Conservation (phyloP, 2,113 vertebrate genomes). For the Menura novaehollandiae region DNA sequence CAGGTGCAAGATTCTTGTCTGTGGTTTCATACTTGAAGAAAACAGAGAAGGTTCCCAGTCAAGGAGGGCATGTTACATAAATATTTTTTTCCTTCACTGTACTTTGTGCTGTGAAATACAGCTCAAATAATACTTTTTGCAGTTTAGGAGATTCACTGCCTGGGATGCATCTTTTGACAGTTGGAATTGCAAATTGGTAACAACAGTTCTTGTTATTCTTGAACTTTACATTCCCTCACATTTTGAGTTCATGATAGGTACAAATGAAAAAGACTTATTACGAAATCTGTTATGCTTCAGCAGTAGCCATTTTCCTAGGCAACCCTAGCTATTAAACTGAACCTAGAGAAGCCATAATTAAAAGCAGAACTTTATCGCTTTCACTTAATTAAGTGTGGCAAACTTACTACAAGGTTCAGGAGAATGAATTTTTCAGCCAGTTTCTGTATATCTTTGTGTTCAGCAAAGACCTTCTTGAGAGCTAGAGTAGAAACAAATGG, state of each 20-base stretch:
- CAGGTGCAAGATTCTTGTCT: constrained; percentile 92
- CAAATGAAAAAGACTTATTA: neutral
- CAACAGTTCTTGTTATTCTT: neutral
- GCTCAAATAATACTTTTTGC: neutral
- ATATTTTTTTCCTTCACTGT: neutral
- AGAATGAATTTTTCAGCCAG: constrained; percentile 85
- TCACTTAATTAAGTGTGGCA: neutral
- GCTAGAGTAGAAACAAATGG: constrained; percentile 64
- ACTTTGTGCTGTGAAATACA: neutral
- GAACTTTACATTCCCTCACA: neutral
- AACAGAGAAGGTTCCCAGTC: neutral
- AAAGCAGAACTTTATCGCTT: neutral
- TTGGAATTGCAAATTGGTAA: neutral
- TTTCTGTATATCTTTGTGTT: constrained; percentile 84
- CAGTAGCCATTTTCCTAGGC: neutral
- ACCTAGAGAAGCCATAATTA: neutral
- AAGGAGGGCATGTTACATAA: neutral
- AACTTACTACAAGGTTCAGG: constrained; percentile 90
- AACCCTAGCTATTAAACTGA: neutral
- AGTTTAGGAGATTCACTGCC: neutral
- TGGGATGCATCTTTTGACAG: neutral
- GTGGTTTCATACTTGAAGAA: constrained; percentile 89
- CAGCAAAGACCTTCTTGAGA: constrained; percentile 86
- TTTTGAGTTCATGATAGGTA: neutral
- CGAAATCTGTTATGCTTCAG: neutral